Evolutionary conservation across 2,888 invertebrate species (phyloP), one percentile per base, ranked within the genome.

Genomic region (Ormyrus labotus): DNA sequence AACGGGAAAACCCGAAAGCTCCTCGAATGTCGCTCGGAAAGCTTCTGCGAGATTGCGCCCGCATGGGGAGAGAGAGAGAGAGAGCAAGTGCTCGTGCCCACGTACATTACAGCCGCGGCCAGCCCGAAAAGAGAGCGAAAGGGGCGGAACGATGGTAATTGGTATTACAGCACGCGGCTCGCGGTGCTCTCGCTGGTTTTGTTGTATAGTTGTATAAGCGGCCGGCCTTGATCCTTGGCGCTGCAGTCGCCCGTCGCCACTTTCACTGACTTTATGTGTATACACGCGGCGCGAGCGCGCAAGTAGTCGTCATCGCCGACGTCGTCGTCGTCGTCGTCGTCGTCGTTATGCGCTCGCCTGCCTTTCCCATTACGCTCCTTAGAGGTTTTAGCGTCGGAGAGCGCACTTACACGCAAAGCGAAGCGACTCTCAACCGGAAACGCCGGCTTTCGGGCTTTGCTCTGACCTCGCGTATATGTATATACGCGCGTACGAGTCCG

Each of bases 191-290:
- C 55, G 69, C 57, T 60, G 57, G 61, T 81, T 78, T 72, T 73
- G 48, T 78, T 78, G 45, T 73, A 57, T 83, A 84, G 85, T 85
- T 85, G 85, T 84, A 83, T 85, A 87, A 87, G 85, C 85, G 83
- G 85, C 87, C 89, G 89, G 89, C 89, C 89, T 89, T 89, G 89
- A 89, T 89, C 89, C 89, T 89, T 89, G 87, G 89, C 88, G 89
- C 88, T 89, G 87, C 87, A 88, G 86, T 89, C 87, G 89, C 85
- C 85, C 83, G 82, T 85, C 83, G 86, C 87, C 88, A 89, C 89
- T 89, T 89, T 89, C 89, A 89, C 89, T 89, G 84, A 86, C 80
- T 86, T 86, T 85, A 70, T 80, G 19, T 19, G 19, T 19, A 19
- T 19, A 19, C 1, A 19, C 19, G 19, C 19, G 19, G 19, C 19